These are phyloP conservation scores for Drosophila lowei DNA, from an alignment of 1,140 invertebrate species.

Conservation along the genomic window DNA sequence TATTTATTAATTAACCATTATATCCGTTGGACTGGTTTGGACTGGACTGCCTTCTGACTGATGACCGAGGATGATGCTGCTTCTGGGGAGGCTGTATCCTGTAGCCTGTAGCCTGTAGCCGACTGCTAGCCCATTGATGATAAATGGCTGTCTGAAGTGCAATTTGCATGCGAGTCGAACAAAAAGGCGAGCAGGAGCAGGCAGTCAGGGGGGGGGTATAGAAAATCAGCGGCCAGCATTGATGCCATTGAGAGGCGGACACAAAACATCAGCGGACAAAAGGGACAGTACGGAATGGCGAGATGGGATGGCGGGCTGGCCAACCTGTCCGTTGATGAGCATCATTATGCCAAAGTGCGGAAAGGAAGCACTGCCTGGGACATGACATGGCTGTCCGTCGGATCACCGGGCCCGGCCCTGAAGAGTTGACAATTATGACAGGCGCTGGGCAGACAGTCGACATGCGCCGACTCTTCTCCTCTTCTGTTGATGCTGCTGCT, in stretches of 20 bases:
- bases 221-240: conserved; percentile 61
- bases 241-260: conserved; percentile 46
- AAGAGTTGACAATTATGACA: conserved; percentile 80
- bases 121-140: conserved; percentile 41
- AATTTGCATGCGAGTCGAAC: conserved; percentile 65
- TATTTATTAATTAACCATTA: conserved; percentile 82
- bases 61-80: conserved; percentile 38
- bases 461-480: conserved; percentile 9
- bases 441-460: conserved; percentile 42
- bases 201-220: not conserved
- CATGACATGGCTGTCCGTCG: conserved; percentile 57
- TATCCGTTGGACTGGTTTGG: conserved; percentile 37
- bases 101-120: too few species aligned
- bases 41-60: conserved; percentile 19
- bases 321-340: conserved; percentile 67
- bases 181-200: conserved; percentile 21
- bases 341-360: conserved; percentile 70
- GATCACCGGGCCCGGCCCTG: conserved; percentile 19
- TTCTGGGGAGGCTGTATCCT: not conserved
- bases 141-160: conserved; percentile 78
- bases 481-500: conserved; percentile 30
- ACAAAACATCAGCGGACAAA: conserved; percentile 24
- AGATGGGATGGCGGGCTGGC: conserved; percentile 27
- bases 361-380: conserved; percentile 21
- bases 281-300: conserved; percentile 9